Base-by-base conservation (phyloP, 2,113 vertebrate genomes). In the Ploceus nigricollis region DNA sequence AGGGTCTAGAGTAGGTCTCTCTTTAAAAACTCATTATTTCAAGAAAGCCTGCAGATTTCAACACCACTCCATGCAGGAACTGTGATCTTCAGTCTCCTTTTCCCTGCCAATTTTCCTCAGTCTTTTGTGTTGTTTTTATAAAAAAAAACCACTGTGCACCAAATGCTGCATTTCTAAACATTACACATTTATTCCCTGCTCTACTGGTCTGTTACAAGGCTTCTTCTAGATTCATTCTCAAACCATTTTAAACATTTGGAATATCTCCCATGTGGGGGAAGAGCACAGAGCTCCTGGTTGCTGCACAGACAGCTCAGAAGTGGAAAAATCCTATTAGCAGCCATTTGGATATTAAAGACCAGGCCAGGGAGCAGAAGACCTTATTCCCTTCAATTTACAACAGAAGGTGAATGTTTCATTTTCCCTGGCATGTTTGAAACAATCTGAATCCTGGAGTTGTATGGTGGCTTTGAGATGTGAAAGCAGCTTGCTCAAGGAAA, bases 21-120 rank as follows among this genome's bases (percentile, higher is more conserved):
- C 90, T 73, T 75, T 69, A 66, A 61, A 87, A 65, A 28, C 5
- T 17, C 54, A 4, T 50, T 79, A 65, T 50, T 95, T 87, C 93
- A 91, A 87, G 70, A 90, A 45, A 79, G 78, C 39, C 40, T 82
- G 76, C 30, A 60, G 79, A 92, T 95, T 93, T 94, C 80, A 80
- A 69, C 91, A 91, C 37, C 30, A 30, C 63, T 70, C 57, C 47
- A 13, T 4, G n/a, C 66, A 94, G 57, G 53, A 88, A 44, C 68
- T 51, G 39, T 20, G 66, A 72, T 76, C 70, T 76, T 69, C 84
- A 85, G 54, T 22, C 58, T 93, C 60, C 60, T 65, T 75, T 72
- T 65, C 18, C 68, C 54, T 87, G 78, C 75, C 82, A 92, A 45
- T 73, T 92, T 86, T 92, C 76, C 79, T 71, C 75, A 60, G 58